phyloP scores from a whole-genome alignment of 2,797 vertebrate species.

The Enteromius treurensis region DNA sequence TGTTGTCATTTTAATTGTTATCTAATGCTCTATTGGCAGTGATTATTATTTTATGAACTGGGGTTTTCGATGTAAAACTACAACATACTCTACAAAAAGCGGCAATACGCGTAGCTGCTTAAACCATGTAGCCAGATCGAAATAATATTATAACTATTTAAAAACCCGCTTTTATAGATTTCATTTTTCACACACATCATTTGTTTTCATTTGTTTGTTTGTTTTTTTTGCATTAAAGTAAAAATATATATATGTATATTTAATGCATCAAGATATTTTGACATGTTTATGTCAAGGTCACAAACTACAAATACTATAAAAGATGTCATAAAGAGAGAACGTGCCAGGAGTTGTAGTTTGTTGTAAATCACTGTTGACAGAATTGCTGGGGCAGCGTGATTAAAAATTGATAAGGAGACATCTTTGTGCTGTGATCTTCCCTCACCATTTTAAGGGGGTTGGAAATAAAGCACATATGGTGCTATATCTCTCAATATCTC shows the following conservation, averaged over 20 bases:
- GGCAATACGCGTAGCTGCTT: background rate
- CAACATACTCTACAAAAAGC: background rate
- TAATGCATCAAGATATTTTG: background rate
- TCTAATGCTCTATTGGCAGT: background rate
- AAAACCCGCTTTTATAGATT: background rate
- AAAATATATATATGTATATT: background rate
- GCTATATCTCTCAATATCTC: background rate
- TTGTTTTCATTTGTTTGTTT: background rate
- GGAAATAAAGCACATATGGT: slow-evolving; percentile 9
- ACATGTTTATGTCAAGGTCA: slow-evolving; percentile 30
- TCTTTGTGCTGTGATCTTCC: slow-evolving; percentile 73
- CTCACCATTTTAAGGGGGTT: slow-evolving; percentile 82
- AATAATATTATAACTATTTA: background rate
- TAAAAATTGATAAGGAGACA: slow-evolving; percentile 87
- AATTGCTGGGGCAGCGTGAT: slow-evolving; percentile 75
- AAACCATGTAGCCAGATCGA: background rate
- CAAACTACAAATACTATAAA: slow-evolving; percentile 6
- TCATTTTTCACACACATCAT: background rate
- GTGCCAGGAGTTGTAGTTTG: slow-evolving; percentile 81
- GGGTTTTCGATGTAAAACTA: slow-evolving; percentile 12
- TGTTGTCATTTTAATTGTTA: slow-evolving; percentile 40
- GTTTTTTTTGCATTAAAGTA: background rate
- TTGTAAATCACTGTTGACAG: slow-evolving; percentile 79
- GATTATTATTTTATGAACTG: slow-evolving; percentile 11
- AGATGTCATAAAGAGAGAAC: slow-evolving; percentile 50